A percentile compares a stretch with the other conserved stretches of the same genome.
These are phyloP conservation scores for Drosophila siamana DNA, from an alignment of 2,888 invertebrate species.

Conservation along the genomic window DNA sequence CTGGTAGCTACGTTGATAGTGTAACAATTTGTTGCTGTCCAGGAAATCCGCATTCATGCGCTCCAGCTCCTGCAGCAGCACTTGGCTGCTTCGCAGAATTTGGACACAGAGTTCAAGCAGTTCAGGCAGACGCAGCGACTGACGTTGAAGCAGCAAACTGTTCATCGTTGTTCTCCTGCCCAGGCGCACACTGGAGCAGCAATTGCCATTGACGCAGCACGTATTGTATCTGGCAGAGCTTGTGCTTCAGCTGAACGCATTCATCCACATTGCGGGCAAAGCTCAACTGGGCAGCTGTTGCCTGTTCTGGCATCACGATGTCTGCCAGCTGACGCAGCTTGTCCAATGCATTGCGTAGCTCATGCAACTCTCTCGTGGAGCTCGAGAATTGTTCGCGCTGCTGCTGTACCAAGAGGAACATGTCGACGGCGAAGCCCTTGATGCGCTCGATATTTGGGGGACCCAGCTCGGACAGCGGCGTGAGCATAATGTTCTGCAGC, in stretches of 20 bases:
- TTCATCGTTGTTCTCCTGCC: slow-evolving; percentile 68
- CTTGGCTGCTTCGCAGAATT: slow-evolving; percentile 64
- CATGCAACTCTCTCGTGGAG: slow-evolving; percentile 87
- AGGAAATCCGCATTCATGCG: slow-evolving; percentile 77
- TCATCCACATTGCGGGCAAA: slow-evolving; percentile 71
- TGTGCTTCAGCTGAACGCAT: slow-evolving; percentile 62
- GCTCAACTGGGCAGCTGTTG: slow-evolving; percentile 35
- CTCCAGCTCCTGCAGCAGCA: slow-evolving; percentile 67
- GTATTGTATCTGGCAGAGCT: slow-evolving; percentile 76
- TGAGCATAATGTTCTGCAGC: slow-evolving; percentile 85
- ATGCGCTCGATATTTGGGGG: slow-evolving; percentile 93
- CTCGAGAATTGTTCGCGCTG: slow-evolving; percentile 89
- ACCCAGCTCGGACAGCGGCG: slow-evolving; percentile 92
- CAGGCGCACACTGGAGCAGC: slow-evolving; percentile 88
- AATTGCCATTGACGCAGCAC: slow-evolving; percentile 89
- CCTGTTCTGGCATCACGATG: slow-evolving; percentile 42
- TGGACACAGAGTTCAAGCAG: slow-evolving; percentile 57
- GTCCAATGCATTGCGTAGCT: slow-evolving; percentile 86
- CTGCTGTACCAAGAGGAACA: slow-evolving; percentile 89
- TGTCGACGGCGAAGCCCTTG: slow-evolving; percentile 93
- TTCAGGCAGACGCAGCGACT: slow-evolving; percentile 48
- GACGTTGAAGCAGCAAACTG: slow-evolving; percentile 49
- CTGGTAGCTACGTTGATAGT: slow-evolving; percentile 51
- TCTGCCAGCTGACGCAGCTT: slow-evolving; percentile 77
- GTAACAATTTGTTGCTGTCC: slow-evolving; percentile 62